Conservation (phyloP, 1,140 invertebrate species). For the Mya arenaria region DNA sequence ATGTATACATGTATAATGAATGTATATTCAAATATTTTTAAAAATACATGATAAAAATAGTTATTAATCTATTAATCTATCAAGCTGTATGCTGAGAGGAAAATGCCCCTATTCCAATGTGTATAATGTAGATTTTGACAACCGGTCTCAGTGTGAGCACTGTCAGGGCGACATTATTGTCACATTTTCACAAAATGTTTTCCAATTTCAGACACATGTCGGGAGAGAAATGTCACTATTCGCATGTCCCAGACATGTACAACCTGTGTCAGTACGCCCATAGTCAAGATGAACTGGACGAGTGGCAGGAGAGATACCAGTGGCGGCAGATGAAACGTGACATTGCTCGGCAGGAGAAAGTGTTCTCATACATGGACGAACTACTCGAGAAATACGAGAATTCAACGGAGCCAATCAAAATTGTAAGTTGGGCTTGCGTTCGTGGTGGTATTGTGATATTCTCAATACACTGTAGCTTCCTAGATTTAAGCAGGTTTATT, state of each 20-base stretch:
- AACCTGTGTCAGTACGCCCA: constrained; percentile 78
- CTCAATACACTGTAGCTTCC: too few species aligned
- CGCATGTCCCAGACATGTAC: constrained; percentile 75
- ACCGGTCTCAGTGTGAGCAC: neutral
- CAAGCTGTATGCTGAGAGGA: too few species aligned
- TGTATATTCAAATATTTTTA: too few species aligned
- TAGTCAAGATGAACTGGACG: constrained; percentile 77
- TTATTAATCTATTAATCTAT: too few species aligned
- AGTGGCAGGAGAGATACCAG: constrained; percentile 76
- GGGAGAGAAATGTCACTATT: constrained; percentile 72
- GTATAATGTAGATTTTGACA: too few species aligned
- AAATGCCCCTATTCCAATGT: too few species aligned
- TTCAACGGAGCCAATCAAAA: constrained; percentile 65
- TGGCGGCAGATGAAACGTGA: constrained; percentile 77
- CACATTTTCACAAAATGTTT: constrained; percentile 6
- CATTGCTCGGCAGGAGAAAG: constrained; percentile 73
- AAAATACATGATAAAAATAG: too few species aligned
- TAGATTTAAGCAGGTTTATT: too few species aligned
- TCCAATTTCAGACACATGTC: constrained; percentile 66
- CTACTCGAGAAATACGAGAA: constrained; percentile 74
- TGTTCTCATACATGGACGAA: constrained; percentile 77
- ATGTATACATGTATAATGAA: too few species aligned
- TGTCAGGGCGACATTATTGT: too few species aligned
- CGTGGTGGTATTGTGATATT: too few species aligned
- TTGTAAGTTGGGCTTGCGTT: constrained; percentile 75